Percentiles rank a stretch among this genome's conserved stretches.
These are phyloP conservation scores for Drosophila ambigua DNA, from an alignment of 1,140 invertebrate genomes.

Conservation along the genomic window DNA sequence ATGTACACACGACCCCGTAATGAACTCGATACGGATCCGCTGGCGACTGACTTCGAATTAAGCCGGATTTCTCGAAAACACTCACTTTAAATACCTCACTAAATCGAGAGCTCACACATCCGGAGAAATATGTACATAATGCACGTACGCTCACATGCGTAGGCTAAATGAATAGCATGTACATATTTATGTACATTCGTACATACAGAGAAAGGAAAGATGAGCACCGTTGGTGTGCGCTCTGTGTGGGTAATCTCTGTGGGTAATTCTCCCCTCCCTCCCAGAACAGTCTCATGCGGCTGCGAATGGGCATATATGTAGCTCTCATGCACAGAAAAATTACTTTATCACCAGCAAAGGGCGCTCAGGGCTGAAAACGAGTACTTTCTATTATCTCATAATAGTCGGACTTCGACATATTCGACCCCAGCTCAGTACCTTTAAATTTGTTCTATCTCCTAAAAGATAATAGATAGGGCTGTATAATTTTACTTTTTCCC, in stretches of 20 bases:
- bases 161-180: neutral
- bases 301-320: neutral
- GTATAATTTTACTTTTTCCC: too few relatives aligned
- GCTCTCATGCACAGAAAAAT: slow-evolving; percentile 35
- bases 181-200: neutral
- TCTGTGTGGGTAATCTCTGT: neutral
- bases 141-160: too few relatives aligned
- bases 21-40: slow-evolving; percentile 40
- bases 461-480: too few relatives aligned
- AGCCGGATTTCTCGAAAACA: slow-evolving; percentile 55
- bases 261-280: slow-evolving; percentile 3
- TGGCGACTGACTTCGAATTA: slow-evolving; percentile 64
- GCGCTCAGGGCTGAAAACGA: slow-evolving; percentile 16
- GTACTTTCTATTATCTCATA: slow-evolving; percentile 29
- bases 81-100: slow-evolving; percentile 72
- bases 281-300: slow-evolving; percentile 21
- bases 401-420: slow-evolving; percentile 22
- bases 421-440: slow-evolving; percentile 20
- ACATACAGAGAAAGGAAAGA: slow-evolving; percentile 9
- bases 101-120: slow-evolving; percentile 9
- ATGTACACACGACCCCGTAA: slow-evolving; percentile 28
- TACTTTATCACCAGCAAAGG: slow-evolving; percentile 27
- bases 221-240: slow-evolving; percentile 13
- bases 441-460: neutral
- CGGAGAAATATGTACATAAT: slow-evolving; percentile 8